These are phyloP conservation scores for Erebia aethiops DNA, from an alignment of 2,888 invertebrate genomes.

Conservation along the genomic window DNA sequence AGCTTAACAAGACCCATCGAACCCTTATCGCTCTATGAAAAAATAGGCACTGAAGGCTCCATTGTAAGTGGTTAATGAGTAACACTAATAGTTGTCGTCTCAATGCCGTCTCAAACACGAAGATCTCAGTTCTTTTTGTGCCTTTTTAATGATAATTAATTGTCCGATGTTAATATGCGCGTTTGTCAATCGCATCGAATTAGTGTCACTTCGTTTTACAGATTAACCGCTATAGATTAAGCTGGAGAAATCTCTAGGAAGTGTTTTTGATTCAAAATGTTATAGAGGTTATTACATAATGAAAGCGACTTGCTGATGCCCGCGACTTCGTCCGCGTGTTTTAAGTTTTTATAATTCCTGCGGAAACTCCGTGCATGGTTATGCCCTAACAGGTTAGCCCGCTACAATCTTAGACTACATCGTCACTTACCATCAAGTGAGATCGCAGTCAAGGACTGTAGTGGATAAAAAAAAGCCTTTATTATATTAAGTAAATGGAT, in stretches of 20 bases:
- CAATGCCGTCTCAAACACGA: conserved; percentile 79
- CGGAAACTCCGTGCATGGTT: too few relatives aligned
- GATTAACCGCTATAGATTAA: conserved; percentile 21
- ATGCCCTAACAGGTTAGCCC: too few relatives aligned
- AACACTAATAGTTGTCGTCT: conserved; percentile 77
- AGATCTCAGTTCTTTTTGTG: conserved; percentile 68
- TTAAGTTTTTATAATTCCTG: too few relatives aligned
- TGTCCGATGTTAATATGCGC: conserved; percentile 68
- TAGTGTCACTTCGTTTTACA: conserved; percentile 59
- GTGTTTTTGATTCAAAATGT: neutral
- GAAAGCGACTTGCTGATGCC: neutral
- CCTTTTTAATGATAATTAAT: conserved; percentile 76
- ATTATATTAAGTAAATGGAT: too few relatives aligned
- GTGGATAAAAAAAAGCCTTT: too few relatives aligned
- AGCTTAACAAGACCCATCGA: conserved; percentile 51
- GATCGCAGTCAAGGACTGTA: too few relatives aligned
- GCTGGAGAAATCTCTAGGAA: conserved; percentile 4
- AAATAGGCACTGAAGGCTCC: conserved; percentile 43
- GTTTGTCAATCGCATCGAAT: conserved; percentile 72
- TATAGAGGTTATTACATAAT: neutral
- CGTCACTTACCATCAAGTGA: too few relatives aligned
- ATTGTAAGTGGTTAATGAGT: conserved; percentile 56
- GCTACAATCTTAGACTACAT: too few relatives aligned
- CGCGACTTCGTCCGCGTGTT: neutral
- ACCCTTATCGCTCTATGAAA: conserved; percentile 41